Conservation (phyloP, 2,113 vertebrate genomes). For the Hippopotamus amphibius region DNA sequence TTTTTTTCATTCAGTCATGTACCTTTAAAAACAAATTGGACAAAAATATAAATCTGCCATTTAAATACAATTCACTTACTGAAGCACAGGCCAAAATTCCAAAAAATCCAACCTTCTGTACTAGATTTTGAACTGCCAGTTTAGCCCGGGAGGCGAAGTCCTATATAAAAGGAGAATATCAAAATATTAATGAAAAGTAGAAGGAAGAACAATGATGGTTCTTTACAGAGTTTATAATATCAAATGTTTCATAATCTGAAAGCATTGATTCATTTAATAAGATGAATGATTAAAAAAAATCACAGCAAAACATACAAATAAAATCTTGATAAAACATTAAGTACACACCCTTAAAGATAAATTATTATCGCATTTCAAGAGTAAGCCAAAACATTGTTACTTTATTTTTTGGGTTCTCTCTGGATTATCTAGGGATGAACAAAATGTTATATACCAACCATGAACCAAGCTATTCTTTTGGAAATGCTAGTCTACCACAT, state of each 20-base stretch:
- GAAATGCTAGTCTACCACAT: conserved; percentile 15
- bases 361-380: conserved; percentile 33
- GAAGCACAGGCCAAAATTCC: conserved; percentile 98
- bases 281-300: background rate
- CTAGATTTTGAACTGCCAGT: conserved; percentile 96
- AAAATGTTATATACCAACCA: conserved; percentile 5
- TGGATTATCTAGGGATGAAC: conserved; percentile 12
- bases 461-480: background rate
- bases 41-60: background rate
- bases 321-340: conserved; percentile 34
- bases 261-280: background rate
- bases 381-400: background rate
- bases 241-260: conserved; percentile 7
- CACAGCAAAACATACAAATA: conserved; percentile 14
- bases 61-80: conserved; percentile 86
- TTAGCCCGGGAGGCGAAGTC: conserved; percentile 97
- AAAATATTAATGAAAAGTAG: conserved; percentile 64
- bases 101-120: conserved; percentile 98
- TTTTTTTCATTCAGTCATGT: background rate
- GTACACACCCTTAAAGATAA: conserved; percentile 22
- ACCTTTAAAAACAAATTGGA: background rate
- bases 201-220: background rate
- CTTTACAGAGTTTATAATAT: background rate
- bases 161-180: conserved; percentile 83
- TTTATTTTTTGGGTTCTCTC: background rate